phyloP scores from a whole-genome alignment of 2,113 vertebrate genomes.

The Hippopotamus amphibius region DNA sequence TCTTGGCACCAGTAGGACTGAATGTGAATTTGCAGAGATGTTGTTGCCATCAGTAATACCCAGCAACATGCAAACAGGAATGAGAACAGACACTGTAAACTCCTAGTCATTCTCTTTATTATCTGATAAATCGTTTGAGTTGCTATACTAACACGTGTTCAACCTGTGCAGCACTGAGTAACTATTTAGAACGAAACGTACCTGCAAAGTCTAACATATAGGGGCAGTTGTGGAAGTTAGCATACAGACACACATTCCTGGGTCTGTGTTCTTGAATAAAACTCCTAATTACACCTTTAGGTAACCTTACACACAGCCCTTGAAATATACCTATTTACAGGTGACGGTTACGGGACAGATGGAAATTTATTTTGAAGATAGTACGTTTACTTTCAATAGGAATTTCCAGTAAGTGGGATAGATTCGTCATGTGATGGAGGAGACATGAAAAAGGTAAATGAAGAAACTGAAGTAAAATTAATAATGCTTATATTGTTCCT shows the following conservation, averaged over 20 bases:
- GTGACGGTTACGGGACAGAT: neutral
- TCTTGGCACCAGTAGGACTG: neutral
- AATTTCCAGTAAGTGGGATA: neutral
- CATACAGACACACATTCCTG: neutral
- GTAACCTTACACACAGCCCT: neutral
- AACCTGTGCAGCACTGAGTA: neutral
- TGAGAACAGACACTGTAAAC: neutral
- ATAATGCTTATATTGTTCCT: neutral
- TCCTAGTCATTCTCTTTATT: neutral
- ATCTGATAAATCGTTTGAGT: neutral
- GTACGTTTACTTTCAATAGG: neutral
- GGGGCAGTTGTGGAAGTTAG: neutral
- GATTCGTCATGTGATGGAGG: neutral
- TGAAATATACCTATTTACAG: neutral
- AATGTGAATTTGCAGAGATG: neutral
- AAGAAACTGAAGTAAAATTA: neutral
- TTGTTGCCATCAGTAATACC: neutral
- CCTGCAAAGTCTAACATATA: neutral
- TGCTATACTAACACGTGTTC: neutral
- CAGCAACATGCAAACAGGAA: neutral
- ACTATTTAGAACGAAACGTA: neutral
- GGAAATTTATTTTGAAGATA: slow-evolving; percentile 33
- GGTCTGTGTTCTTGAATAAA: neutral
- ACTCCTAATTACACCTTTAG: neutral
- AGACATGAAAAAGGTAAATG: neutral